Base-by-base conservation (phyloP, 2,888 invertebrate genomes). In the Noctua fimbriata region DNA sequence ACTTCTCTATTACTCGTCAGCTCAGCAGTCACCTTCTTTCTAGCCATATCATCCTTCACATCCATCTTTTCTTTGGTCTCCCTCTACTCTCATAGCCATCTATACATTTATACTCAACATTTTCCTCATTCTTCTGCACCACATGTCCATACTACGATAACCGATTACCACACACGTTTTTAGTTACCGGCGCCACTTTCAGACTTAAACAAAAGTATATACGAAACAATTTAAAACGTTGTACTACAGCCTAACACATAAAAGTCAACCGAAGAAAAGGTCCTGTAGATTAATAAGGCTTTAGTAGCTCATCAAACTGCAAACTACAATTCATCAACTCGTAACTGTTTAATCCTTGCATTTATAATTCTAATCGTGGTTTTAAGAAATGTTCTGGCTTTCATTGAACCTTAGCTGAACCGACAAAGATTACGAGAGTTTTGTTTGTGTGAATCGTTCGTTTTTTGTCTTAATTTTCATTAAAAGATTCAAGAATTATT, bases 401-500 rank as follows among this genome's bases (percentile, higher is more conserved):
- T 65, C 47, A 69, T 69, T 73, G 10, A 73, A 73, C 44, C 32
- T 70, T 71, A 21, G n/a, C 28, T 82, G 52, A 69, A 73, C 49
- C 16, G n/a, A 58, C n/a, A 60, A 36, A 55, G 36, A 83, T 74
- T 47, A 78, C 66, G 21, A 66, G 47, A 18, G 28, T 65, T 72
- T 78, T 65, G 67, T 78, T 36, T 63, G 12, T 24, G 69, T 47
- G 24, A 66, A 24, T 58, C 9, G 58, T 44, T 65, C 21, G 6
- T 60, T 63, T 36, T 75, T 69, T 72, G 44, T 72, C 70, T 82
- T 66, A 83, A 55, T 69, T 69, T 73, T 81, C 36, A 73, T 60
- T 36, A 69, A 76, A 75, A 73, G 58, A 75, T 73, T 83, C 71
- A 73, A 76, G 70, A 75, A 79, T 83, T 78, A 78, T 78, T 83